These are phyloP conservation scores for Epiblema foenella DNA, from an alignment of 2,888 invertebrate genomes.

Conservation along the genomic window DNA sequence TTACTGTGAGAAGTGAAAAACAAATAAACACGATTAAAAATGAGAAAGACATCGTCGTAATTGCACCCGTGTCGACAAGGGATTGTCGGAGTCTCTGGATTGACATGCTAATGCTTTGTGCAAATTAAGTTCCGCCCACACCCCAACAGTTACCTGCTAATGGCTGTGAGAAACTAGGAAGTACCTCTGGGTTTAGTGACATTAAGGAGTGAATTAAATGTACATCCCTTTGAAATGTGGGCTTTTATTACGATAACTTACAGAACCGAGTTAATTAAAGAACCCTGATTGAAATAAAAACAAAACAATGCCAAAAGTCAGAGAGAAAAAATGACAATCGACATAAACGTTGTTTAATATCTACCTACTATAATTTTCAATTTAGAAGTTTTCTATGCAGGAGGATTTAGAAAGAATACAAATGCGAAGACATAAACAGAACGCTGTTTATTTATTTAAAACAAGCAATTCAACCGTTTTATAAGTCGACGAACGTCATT, in stretches of 20 bases:
- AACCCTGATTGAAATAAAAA: background rate
- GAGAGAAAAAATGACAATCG: too few species aligned
- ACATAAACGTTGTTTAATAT: too few species aligned
- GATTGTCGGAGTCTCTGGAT: constrained; percentile 29
- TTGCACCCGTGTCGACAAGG: constrained; percentile 36
- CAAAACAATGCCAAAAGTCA: too few species aligned
- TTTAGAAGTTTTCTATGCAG: constrained; percentile 26
- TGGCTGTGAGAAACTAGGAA: constrained; percentile 35
- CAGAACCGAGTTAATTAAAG: background rate
- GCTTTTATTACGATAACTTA: background rate
- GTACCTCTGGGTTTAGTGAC: constrained; percentile 28
- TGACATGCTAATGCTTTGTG: constrained; percentile 42
- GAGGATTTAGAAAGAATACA: constrained; percentile 50
- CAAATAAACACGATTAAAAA: constrained; percentile 2
- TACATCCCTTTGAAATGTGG: constrained; percentile 3
- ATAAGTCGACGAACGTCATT: constrained; percentile 69
- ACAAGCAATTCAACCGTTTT: constrained; percentile 70
- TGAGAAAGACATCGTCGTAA: constrained; percentile 24
- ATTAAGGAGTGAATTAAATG: constrained; percentile 24
- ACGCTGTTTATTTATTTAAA: constrained; percentile 71
- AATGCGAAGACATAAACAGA: constrained; percentile 55
- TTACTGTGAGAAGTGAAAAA: background rate
- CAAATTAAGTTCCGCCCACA: constrained; percentile 40
- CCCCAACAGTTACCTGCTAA: constrained; percentile 42
- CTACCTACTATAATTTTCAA: background rate